A percentile compares a stretch with the other conserved stretches of the same genome.
These are phyloP conservation scores for Nephrotoma guestfalica DNA, from an alignment of 2,888 invertebrate genomes.

Conservation along the genomic window DNA sequence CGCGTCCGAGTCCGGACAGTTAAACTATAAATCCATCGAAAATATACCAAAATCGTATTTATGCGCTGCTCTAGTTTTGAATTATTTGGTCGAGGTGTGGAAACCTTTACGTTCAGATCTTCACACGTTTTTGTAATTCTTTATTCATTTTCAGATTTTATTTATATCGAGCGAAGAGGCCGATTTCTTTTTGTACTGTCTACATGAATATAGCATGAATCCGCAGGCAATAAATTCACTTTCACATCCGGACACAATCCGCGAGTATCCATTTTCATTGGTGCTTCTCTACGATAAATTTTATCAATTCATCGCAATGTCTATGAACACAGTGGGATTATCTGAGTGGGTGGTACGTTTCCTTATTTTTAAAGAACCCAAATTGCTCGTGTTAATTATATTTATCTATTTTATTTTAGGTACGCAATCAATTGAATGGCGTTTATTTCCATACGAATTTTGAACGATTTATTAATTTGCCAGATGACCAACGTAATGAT, in stretches of 20 bases:
- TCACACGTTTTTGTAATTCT: not conserved
- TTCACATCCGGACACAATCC: not conserved
- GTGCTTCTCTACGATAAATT: not conserved
- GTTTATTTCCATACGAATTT: not conserved
- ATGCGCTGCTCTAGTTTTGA: not conserved
- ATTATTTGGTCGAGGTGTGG: too few relatives aligned
- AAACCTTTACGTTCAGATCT: too few relatives aligned
- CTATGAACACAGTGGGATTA: not conserved
- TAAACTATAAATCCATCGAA: not conserved
- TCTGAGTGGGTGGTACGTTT: not conserved
- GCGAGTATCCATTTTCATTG: not conserved
- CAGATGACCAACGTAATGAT: not conserved
- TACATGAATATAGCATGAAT: not conserved
- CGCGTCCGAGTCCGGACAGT: not conserved
- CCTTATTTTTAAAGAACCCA: not conserved
- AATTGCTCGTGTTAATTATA: too few relatives aligned
- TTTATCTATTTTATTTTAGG: not conserved
- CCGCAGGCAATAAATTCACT: not conserved
- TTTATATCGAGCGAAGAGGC: not conserved
- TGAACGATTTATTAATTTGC: not conserved
- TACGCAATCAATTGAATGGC: not conserved
- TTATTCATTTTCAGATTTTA: not conserved
- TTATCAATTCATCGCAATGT: not conserved
- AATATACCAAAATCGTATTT: not conserved
- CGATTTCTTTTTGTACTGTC: not conserved